Percentiles rank a stretch among this genome's conserved stretches.
phyloP scores from a whole-genome alignment of 2,797 vertebrate species.

The Muscicapa comitata region DNA sequence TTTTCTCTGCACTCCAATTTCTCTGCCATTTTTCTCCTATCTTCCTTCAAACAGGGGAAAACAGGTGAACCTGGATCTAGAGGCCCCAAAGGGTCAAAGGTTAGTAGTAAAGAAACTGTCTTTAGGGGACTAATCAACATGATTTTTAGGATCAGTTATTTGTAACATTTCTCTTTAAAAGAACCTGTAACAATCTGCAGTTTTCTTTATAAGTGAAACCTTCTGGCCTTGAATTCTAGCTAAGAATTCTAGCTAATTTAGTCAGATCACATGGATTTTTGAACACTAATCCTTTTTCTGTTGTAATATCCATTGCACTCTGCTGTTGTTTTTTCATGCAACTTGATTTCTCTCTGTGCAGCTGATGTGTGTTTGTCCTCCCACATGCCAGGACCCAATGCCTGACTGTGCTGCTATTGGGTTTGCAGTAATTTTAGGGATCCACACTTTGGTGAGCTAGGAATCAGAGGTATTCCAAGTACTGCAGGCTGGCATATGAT shows the following conservation, averaged over 20 bases:
- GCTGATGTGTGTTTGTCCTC: not conserved
- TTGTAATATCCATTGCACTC: not conserved
- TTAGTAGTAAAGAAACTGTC: slow-evolving; percentile 70
- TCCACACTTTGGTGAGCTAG: not conserved
- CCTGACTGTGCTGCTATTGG: not conserved
- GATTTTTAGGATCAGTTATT: not conserved
- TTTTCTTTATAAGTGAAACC: not conserved
- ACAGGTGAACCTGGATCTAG: slow-evolving; percentile 90
- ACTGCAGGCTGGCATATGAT: not conserved
- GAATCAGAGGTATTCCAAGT: not conserved
- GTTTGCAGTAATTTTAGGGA: not conserved
- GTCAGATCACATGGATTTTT: not conserved
- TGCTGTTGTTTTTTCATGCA: not conserved
- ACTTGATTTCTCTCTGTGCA: slow-evolving; percentile 24
- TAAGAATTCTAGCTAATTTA: not conserved
- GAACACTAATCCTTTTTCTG: not conserved
- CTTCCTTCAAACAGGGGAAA: slow-evolving; percentile 82
- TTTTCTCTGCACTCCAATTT: slow-evolving; percentile 35
- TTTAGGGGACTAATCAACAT: not conserved
- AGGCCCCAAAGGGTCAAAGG: slow-evolving; percentile 94
- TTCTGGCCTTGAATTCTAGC: not conserved
- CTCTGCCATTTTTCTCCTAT: slow-evolving; percentile 44
- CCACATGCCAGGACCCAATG: not conserved
- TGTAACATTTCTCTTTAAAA: not conserved
- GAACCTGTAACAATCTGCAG: not conserved